Evolutionary conservation across 2,888 invertebrate genomes (phyloP), one percentile per base, ranked within the genome.

Genomic region (Nemotelus pantherinus): DNA sequence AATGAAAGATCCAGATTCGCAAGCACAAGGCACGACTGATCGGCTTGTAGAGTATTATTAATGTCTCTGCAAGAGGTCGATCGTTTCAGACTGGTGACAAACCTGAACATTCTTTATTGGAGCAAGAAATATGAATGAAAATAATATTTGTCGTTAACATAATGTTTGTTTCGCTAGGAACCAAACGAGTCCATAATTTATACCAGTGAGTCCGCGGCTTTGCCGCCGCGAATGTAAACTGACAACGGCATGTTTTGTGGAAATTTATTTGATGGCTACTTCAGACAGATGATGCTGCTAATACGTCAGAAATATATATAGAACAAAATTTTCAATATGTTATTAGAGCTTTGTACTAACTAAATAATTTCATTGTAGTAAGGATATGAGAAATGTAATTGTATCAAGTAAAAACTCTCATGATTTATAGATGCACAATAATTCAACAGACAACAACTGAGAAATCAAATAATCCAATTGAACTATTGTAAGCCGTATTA

Each of bases 101-200:
- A 39, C 48, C 48, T 25, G 47, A 44, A n/a, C 71, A 72, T 72
- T 72, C 44, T 58, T 72, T 58, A 72, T 45, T 45, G 44, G 45
- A 72, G 58, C 44, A 39, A 58, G 58, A 72, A 57, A 72, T 72
- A 72, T 72, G 71, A 72, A 57, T 58, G 71, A 58, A 72, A 72
- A 72, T 58, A 72, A 72, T 72, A 72, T 72, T 72, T 72, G 71
- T 72, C 71, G 71, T 50, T 57, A 72, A 72, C 57, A 72, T 72
- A 44, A 58, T 72, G 71, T 72, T 72, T 50, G 57, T 72, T 58
- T 58, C 58, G 71, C 71, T 58, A 72, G 58, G n/a, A 72, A 58
- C 44, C 71, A 44, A 72, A 72, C 57, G 25, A 39, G 57, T 72
- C 58, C 44, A 58, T 58, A 72, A 72, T 58, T 57, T 72, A 44